phyloP scores from a whole-genome alignment of 1,140 invertebrate species.

The Vanessa atalanta region DNA sequence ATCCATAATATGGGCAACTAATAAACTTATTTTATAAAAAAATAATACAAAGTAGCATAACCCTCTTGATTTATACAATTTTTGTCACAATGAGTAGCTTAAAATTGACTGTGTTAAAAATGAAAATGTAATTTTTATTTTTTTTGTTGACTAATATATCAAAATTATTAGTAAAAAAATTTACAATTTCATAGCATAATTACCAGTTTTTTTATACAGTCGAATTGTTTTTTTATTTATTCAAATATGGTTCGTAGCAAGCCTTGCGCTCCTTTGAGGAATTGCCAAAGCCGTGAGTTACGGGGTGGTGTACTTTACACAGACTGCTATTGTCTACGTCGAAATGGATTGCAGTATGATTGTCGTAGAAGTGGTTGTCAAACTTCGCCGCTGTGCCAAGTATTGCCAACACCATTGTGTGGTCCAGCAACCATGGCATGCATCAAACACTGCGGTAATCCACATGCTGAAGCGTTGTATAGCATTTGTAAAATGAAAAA shows the following conservation, averaged over 20 bases:
- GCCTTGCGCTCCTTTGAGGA: conserved; percentile 42
- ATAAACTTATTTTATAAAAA: no score
- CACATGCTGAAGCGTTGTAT: conserved; percentile 59
- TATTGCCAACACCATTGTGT: conserved; percentile 84
- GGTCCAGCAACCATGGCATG: conserved; percentile 78
- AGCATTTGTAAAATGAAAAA: conserved; percentile 57
- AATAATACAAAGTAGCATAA: no score
- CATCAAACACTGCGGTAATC: conserved; percentile 55
- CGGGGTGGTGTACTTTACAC: conserved; percentile 83
- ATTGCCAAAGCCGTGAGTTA: conserved; percentile 83
- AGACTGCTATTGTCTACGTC: conserved; percentile 86
- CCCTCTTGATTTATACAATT: no score
- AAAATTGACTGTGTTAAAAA: no score
- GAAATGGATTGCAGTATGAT: conserved; percentile 88
- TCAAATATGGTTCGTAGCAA: conserved; percentile 25
- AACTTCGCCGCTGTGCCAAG: conserved; percentile 83
- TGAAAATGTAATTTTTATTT: no score
- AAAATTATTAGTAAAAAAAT: neutral
- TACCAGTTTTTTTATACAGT: neutral
- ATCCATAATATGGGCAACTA: no score
- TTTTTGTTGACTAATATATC: no score
- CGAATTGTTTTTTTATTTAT: neutral
- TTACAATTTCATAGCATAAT: neutral
- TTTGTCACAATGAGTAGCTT: no score
- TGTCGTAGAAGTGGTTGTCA: conserved; percentile 86